A percentile compares a stretch with the other conserved stretches of the same genome.
Evolutionary conservation across 2,888 invertebrate genomes (phyloP).

Genomic region (Lithophane socia): DNA sequence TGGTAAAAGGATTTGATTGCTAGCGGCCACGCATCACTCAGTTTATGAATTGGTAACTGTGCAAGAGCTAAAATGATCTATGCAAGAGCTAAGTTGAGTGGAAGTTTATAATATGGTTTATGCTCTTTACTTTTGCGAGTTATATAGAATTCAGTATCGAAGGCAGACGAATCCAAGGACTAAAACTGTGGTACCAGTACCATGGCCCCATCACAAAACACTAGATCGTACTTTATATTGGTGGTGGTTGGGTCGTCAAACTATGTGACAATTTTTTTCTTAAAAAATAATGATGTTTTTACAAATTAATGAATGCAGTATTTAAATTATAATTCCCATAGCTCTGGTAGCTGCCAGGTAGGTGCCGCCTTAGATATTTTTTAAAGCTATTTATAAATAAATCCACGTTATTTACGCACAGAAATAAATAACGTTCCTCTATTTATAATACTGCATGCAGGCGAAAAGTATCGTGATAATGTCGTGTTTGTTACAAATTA

Average conservation of each 20-base stretch:
- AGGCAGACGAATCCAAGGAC: background rate
- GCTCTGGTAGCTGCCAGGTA: background rate
- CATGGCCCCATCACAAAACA: background rate
- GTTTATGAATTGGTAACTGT: constrained; percentile 2
- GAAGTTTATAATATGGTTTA: background rate
- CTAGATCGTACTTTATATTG: background rate
- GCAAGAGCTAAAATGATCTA: background rate
- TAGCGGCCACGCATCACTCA: constrained; percentile 16
- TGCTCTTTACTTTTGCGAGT: background rate
- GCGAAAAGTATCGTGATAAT: constrained; percentile 49
- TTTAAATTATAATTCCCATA: background rate
- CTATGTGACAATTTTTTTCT: background rate
- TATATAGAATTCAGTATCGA: background rate
- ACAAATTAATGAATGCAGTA: background rate
- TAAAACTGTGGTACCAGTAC: background rate
- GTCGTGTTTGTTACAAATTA: constrained; percentile 60
- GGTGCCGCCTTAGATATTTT: background rate
- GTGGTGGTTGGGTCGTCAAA: background rate
- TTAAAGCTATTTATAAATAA: constrained; percentile 24
- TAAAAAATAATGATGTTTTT: background rate
- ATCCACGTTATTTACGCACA: constrained; percentile 28
- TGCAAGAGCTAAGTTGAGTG: background rate
- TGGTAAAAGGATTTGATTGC: constrained; percentile 22
- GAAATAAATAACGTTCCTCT: constrained; percentile 38
- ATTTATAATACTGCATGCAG: constrained; percentile 33